Evolutionary conservation across 2,888 invertebrate species (phyloP).

Genomic region (Nomada goodeniana): DNA sequence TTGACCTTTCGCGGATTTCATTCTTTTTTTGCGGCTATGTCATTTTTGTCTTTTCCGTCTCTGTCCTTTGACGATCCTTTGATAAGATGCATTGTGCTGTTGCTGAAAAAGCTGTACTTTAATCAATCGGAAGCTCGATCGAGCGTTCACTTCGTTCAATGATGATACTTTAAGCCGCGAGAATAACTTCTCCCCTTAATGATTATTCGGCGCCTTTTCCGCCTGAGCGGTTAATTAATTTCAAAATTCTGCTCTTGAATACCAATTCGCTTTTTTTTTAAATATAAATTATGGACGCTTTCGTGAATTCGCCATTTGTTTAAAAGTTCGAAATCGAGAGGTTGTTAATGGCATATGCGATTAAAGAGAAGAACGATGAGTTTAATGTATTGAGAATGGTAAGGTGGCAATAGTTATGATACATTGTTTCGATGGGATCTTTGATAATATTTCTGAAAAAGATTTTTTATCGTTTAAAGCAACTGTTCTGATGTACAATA

Average conservation of each 20-base stretch:
- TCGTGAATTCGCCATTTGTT: neutral
- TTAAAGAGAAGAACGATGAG: neutral
- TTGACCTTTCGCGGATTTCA: neutral
- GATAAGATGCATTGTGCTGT: too few relatives aligned
- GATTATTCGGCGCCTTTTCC: neutral
- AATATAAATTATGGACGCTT: neutral
- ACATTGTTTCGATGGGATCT: neutral
- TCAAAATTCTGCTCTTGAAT: neutral
- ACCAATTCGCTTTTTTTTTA: neutral
- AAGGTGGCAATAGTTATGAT: neutral
- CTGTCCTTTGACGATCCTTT: too few relatives aligned
- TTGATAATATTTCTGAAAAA: neutral
- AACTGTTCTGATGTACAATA: too few relatives aligned
- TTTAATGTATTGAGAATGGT: too few relatives aligned
- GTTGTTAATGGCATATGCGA: neutral
- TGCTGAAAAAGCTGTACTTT: neutral
- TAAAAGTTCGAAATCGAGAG: neutral
- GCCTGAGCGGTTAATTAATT: slow-evolving; percentile 19
- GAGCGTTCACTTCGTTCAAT: neutral
- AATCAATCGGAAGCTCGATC: neutral
- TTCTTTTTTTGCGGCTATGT: neutral
- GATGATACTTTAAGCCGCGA: neutral
- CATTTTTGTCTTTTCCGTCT: too few relatives aligned
- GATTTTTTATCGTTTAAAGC: too few relatives aligned
- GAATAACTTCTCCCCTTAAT: neutral